Base-by-base conservation (phyloP, 1,140 invertebrate species). In the Zophobas morio region DNA sequence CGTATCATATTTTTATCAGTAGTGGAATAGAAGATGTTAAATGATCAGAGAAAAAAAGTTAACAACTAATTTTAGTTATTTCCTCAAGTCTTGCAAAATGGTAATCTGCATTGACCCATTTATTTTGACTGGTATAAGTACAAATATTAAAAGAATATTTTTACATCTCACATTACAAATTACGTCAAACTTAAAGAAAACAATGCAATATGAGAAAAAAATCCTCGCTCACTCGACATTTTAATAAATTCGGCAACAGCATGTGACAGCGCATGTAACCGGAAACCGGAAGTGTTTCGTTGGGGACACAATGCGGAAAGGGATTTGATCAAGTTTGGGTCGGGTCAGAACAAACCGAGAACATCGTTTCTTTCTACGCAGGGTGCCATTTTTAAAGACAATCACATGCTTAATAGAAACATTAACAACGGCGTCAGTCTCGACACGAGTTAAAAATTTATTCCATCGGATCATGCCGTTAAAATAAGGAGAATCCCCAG, bases 171-270 rank as follows among this genome's bases (percentile, higher is more conserved):
- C 8, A 34, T 34, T 2, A 33, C 53, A 54, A 6, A 34, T 54
- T 5, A 20, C 35, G 53, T 54, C 20, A 20, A 20, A 20, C 20
- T 20, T 20, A 20, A 20, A 20, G 20, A 20, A 0, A 20, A 20
- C 20, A 20, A 20, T 20, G 20, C 20, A 20, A 20, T 54, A 54
- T 34, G 35, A 54, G 32, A 33, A 54, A 54, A 54, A 54, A 54
- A 54, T 34, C 6, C 53, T 8, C 1, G 37, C 39, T 20, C 40
- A 66, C 6, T 66, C 42, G 60, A 20, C 60, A 40, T 66, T 66
- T 66, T 66, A 66, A 66, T 66, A 66, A 66, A 66, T 66, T 66
- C n/a, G 60, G 60, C 49, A 51, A 20, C 49, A 51, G 49, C 20
- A 66, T 66, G 60, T 66, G 60, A 66, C 60, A 66, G 32, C 6